A percentile compares a stretch with the other conserved stretches of the same genome.
Evolutionary conservation across 2,797 vertebrate species (phyloP).

Genomic region (Tokudaia tokunoshimensis): DNA sequence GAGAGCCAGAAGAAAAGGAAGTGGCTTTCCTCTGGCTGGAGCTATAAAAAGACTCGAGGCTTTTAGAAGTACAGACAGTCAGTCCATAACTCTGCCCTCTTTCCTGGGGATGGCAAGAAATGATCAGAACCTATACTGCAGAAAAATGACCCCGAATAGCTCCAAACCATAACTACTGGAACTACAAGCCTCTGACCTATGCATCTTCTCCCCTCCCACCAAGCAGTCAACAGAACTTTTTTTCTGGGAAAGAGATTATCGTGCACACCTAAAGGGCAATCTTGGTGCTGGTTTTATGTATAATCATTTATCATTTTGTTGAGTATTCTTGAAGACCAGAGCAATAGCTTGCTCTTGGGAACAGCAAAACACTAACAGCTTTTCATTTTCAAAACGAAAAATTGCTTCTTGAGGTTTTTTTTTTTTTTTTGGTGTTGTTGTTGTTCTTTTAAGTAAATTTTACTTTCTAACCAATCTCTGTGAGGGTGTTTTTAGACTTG

Average conservation of each 20-base stretch:
- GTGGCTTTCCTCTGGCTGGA: slow-evolving; percentile 1
- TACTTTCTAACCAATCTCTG: background rate
- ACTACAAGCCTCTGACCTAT: background rate
- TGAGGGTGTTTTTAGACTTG: slow-evolving; percentile 29
- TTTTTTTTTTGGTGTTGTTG: background rate
- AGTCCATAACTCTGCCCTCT: background rate
- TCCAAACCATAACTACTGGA: background rate
- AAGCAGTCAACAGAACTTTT: slow-evolving; percentile 32
- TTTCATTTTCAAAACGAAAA: slow-evolving; percentile 61
- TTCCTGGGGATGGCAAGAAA: background rate
- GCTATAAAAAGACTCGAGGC: slow-evolving; percentile 40
- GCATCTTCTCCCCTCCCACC: background rate
- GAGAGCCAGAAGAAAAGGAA: slow-evolving; percentile 48
- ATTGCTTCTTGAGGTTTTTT: slow-evolving; percentile 51
- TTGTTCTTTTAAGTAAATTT: background rate
- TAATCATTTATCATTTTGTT: slow-evolving; percentile 75
- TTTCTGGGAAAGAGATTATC: slow-evolving; percentile 67
- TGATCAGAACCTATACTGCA: slow-evolving; percentile 26
- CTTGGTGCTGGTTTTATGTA: background rate
- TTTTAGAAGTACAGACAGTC: slow-evolving; percentile 62
- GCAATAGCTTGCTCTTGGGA: slow-evolving; percentile 40
- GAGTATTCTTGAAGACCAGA: slow-evolving; percentile 53
- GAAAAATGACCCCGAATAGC: slow-evolving; percentile 40
- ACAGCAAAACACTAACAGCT: background rate
- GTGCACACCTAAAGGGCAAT: slow-evolving; percentile 52